phyloP scores from a whole-genome alignment of 2,888 invertebrate genomes.

The Allophyes oxyacanthae region DNA sequence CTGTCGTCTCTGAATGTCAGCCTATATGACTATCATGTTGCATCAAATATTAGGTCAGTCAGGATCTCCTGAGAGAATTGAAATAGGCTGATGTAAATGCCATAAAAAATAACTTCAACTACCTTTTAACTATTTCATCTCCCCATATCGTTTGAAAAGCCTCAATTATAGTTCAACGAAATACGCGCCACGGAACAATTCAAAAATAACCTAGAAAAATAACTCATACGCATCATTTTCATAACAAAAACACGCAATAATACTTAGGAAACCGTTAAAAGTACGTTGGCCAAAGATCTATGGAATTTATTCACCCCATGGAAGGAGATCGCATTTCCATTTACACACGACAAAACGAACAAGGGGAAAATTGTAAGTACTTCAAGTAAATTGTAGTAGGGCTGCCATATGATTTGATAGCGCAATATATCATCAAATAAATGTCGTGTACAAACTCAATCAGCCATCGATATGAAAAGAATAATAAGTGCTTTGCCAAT shows the following conservation, averaged over 20 bases:
- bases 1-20: too few species aligned
- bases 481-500: constrained; percentile 38
- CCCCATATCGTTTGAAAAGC: constrained; percentile 17
- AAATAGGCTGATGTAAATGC: too few species aligned
- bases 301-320: constrained; percentile 77
- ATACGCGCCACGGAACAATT: constrained; percentile 25
- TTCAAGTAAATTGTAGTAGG: constrained; percentile 65
- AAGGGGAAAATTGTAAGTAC: constrained; percentile 62
- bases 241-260: constrained; percentile 72
- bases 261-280: constrained; percentile 74
- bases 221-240: constrained; percentile 66
- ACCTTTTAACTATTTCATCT: background rate
- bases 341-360: constrained; percentile 62
- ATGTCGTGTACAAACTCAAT: constrained; percentile 42
- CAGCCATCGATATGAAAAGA: constrained; percentile 15
- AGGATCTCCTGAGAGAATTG: too few species aligned
- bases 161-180: constrained; percentile 35
- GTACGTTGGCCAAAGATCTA: constrained; percentile 73
- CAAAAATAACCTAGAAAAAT: constrained; percentile 45
- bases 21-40: too few species aligned
- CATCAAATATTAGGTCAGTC: too few species aligned
- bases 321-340: constrained; percentile 71
- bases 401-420: constrained; percentile 53
- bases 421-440: constrained; percentile 53
- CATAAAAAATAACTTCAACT: background rate